Conservation (phyloP, 2,888 invertebrate genomes). For the Oxyscelio sp. region DNA sequence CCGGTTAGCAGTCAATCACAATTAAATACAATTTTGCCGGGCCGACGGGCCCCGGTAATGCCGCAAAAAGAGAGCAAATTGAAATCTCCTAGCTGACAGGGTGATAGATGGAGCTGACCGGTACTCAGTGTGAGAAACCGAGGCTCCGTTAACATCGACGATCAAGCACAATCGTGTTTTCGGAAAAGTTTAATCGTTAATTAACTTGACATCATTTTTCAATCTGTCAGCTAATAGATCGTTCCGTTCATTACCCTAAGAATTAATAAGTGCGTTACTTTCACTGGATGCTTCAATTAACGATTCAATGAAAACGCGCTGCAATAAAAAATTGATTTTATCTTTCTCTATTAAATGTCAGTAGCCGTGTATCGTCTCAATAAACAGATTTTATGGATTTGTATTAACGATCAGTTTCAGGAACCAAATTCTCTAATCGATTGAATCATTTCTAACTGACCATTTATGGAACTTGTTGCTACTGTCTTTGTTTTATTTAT, state of each 20-base stretch:
- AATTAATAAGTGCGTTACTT: constrained; percentile 39
- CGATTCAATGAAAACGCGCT: constrained; percentile 25
- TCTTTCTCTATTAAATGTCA: constrained; percentile 34
- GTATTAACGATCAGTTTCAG: background rate
- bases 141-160: constrained; percentile 19
- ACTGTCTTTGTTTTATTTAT: too few species aligned
- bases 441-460: too few species aligned
- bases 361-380: constrained; percentile 8
- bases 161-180: constrained; percentile 41
- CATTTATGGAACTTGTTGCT: too few species aligned
- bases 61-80: constrained; percentile 88
- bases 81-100: constrained; percentile 87
- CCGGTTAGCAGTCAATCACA: constrained; percentile 87
- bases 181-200: constrained; percentile 46
- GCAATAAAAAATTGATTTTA: constrained; percentile 29
- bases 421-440: too few species aligned
- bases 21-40: constrained; percentile 88
- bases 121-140: constrained; percentile 63
- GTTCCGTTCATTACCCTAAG: constrained; percentile 3
- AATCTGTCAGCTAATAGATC: constrained; percentile 29
- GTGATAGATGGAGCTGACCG: constrained; percentile 85
- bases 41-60: constrained; percentile 82
- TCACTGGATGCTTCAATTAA: constrained; percentile 46
- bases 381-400: constrained; percentile 37
- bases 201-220: constrained; percentile 32